These are phyloP conservation scores for Lepilemur ruficaudatus DNA, from an alignment of 2,797 vertebrate genomes.

Conservation along the genomic window DNA sequence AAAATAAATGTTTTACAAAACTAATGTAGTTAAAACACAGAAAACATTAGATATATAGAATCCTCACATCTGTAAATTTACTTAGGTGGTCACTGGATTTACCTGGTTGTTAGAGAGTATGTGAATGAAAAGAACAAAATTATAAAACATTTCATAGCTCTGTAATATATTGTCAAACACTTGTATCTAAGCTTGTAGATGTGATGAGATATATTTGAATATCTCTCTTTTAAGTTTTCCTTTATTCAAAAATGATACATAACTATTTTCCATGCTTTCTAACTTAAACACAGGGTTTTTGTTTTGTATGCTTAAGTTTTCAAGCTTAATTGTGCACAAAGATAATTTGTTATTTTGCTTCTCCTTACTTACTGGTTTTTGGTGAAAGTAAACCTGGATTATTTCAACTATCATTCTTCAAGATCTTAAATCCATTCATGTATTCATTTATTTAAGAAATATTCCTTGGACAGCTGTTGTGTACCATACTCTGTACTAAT, in stretches of 20 bases:
- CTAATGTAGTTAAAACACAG: neutral
- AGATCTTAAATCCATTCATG: neutral
- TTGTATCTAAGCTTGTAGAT: neutral
- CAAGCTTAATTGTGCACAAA: neutral
- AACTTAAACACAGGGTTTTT: neutral
- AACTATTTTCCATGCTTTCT: neutral
- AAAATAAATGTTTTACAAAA: neutral
- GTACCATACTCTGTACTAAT: neutral
- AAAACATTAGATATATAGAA: neutral
- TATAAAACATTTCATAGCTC: neutral
- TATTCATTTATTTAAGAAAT: neutral
- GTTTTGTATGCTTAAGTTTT: neutral
- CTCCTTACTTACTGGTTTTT: neutral
- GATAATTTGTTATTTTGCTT: neutral
- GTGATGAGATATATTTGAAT: neutral
- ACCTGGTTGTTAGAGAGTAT: neutral
- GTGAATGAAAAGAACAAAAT: neutral
- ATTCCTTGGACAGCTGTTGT: neutral
- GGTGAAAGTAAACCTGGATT: neutral
- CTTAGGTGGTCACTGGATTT: neutral
- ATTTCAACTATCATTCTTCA: neutral
- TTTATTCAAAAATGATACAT: neutral
- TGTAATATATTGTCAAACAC: neutral
- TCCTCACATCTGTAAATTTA: neutral
- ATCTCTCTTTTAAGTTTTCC: neutral